These are phyloP conservation scores for Luperina nickerlii DNA, from an alignment of 2,888 invertebrate genomes.

Conservation along the genomic window DNA sequence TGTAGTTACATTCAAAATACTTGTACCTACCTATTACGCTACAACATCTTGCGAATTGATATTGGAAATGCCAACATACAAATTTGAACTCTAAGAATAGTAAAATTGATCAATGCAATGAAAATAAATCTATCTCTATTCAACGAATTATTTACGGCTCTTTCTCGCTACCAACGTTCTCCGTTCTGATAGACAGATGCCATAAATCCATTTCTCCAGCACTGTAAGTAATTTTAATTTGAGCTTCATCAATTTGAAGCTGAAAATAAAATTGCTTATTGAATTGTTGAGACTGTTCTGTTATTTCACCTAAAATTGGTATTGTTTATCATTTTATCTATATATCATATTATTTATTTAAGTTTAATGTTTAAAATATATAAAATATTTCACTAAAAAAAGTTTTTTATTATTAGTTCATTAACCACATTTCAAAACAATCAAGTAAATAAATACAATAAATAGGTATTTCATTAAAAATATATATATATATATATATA, in stretches of 20 bases:
- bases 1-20: not conserved
- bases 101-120: not conserved
- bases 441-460: no score
- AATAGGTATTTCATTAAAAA: no score
- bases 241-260: not conserved
- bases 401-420: no score
- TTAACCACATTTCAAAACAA: no score
- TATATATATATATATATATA: no score
- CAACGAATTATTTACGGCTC: constrained; percentile 19
- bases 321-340: not conserved
- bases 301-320: no score
- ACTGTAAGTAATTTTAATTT: constrained; percentile 4
- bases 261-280: no score
- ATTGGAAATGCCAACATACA: not conserved
- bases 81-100: not conserved
- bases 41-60: not conserved
- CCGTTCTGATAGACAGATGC: constrained; percentile 5
- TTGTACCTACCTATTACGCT: not conserved
- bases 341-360: no score
- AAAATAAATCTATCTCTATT: constrained; percentile 9
- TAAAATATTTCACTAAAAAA: no score
- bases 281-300: no score
- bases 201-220: constrained; percentile 9
- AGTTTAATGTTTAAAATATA: no score
- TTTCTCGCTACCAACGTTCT: not conserved